These are phyloP conservation scores for Aphaenogaster rudis DNA, from an alignment of 1,140 invertebrate genomes.

Conservation along the genomic window DNA sequence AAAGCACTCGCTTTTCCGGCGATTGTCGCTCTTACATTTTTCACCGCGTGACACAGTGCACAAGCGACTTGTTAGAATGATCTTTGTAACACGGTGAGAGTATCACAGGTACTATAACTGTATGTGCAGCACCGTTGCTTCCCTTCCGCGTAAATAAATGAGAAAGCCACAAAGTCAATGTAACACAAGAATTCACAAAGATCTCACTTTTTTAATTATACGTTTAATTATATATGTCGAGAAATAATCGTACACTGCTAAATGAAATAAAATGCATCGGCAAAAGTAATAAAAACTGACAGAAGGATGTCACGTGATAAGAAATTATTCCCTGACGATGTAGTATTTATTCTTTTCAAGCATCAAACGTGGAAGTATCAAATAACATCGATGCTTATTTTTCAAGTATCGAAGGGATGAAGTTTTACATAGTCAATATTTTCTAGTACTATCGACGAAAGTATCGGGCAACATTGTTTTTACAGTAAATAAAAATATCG, in stretches of 20 bases:
- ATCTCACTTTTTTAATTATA: background rate
- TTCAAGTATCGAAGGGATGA: background rate
- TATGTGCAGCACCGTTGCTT: background rate
- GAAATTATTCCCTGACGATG: background rate
- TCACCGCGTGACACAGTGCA: background rate
- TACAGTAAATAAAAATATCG: conserved; percentile 16
- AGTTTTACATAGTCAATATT: background rate
- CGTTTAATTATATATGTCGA: conserved; percentile 14
- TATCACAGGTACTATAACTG: background rate
- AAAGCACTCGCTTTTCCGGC: conserved; percentile 33
- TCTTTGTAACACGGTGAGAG: conserved; percentile 22
- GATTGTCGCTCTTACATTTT: conserved; percentile 55
- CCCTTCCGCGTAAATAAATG: conserved; percentile 20
- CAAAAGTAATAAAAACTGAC: conserved; percentile 14
- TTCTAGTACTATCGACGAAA: conserved; percentile 8
- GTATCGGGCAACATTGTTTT: conserved; percentile 27
- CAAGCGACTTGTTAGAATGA: conserved; percentile 34
- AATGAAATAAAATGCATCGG: background rate
- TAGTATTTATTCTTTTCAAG: background rate
- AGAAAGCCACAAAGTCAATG: conserved; percentile 7
- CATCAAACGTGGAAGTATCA: background rate
- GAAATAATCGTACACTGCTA: background rate
- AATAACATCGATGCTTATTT: conserved; percentile 22
- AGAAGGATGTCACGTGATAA: background rate
- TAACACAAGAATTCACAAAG: background rate